Evolutionary conservation across 2,113 vertebrate genomes (phyloP), one percentile per base, ranked within the genome.

Genomic region (Gasterosteus nipponicus): DNA sequence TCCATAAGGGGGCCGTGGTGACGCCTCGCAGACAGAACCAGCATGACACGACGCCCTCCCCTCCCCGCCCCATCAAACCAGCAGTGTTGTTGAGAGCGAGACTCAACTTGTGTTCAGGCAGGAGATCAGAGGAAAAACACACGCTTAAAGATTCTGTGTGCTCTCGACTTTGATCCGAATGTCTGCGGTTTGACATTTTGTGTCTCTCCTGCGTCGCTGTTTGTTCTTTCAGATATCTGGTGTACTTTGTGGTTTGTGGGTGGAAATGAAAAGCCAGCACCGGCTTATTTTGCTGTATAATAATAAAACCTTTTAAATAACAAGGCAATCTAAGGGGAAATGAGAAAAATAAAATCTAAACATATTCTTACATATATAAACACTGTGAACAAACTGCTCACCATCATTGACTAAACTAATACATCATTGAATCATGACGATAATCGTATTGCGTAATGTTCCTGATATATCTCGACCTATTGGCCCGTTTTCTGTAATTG

Each of bases 401-500:
- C 4, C n/a, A 59, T 22, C 3, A 69, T 3, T 62, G 63, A 72
- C 22, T 58, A 31, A 35, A 67, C 42, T 5, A 11, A 22, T 26
- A 14, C 12, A 59, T 22, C 39, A 39, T 46, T 14, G 4, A 11
- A 58, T 33, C 26, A 31, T 62, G 78, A 73, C 57, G 39, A 49
- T 19, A 41, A 19, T 15, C 31, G 18, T 0, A 29, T 83, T 83
- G 60, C 0, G 8, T 44, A 82, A 78, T 47, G 7, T 19, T 15
- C 3, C 41, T 53, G 53, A 16, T 74, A 31, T 10, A 61, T 73
- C 73, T 75, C 14, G 38, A 73, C 68, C 53, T 41, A 26, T 41
- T 58, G 46, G 16, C 56, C 58, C 15, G 2, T 69, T 16, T 72
- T 39, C 54, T 57, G 42, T 10, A 41, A 56, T n/a, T 63, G 58